Evolutionary conservation across 1,140 invertebrate species (phyloP).

Genomic region (Camponotus vicinus): DNA sequence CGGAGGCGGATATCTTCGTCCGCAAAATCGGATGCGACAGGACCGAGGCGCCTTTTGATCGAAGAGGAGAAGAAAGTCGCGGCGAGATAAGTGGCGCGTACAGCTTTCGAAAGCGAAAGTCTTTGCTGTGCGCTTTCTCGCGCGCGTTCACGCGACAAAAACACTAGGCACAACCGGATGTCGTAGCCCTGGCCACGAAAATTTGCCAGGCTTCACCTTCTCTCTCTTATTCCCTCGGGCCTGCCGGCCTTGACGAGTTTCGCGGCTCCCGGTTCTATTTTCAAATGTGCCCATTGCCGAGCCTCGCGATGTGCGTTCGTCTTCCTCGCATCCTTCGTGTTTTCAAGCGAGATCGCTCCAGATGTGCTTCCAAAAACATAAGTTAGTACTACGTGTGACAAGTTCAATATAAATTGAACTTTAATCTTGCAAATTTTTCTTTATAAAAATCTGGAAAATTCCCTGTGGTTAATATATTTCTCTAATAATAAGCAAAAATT

Average conservation of each 20-base stretch:
- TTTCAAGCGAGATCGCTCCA: background rate
- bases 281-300: conserved; percentile 67
- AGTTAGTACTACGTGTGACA: background rate
- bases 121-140: conserved; percentile 35
- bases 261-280: conserved; percentile 74
- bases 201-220: conserved; percentile 52
- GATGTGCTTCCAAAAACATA: background rate
- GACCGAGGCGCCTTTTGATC: background rate
- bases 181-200: conserved; percentile 76
- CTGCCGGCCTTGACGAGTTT: conserved; percentile 74
- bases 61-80: conserved; percentile 66
- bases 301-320: conserved; percentile 26
- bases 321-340: conserved; percentile 29
- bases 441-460: conserved; percentile 12
- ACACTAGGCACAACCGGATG: conserved; percentile 72
- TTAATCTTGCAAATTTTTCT: conserved; percentile 1
- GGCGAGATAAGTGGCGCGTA: conserved; percentile 67
- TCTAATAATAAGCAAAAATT: background rate
- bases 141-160: conserved; percentile 65
- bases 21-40: conserved; percentile 35
- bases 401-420: background rate
- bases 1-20: background rate
- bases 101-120: conserved; percentile 81
- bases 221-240: conserved; percentile 32
- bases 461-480: background rate